Conservation (phyloP, 1,140 invertebrate genomes). For the Neodiprion fabricii region DNA sequence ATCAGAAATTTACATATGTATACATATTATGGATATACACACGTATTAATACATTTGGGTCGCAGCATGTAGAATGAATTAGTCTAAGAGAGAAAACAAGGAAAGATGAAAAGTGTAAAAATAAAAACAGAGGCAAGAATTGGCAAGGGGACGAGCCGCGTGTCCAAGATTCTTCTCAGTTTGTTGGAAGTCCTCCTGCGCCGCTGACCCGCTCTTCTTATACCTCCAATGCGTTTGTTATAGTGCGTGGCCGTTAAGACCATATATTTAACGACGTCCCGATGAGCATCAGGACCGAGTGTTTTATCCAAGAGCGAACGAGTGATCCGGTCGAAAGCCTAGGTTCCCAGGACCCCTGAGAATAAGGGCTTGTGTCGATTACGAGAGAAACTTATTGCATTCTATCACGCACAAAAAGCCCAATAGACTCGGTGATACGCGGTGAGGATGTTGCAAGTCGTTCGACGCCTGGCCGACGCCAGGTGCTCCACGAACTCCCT, state of each 20-base stretch:
- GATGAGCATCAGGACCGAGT: not conserved
- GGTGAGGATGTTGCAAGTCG: too few species aligned
- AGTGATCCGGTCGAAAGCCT: not conserved
- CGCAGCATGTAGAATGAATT: not conserved
- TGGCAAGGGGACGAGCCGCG: not conserved
- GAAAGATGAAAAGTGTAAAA: constrained; percentile 5
- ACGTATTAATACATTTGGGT: not conserved
- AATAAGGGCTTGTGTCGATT: not conserved
- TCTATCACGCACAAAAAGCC: too few species aligned
- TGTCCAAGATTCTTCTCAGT: constrained; percentile 7
- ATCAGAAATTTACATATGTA: not conserved
- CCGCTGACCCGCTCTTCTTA: not conserved
- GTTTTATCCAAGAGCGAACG: not conserved
- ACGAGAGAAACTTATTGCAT: not conserved
- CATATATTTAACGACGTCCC: not conserved
- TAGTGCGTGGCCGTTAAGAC: not conserved
- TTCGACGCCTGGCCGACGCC: too few species aligned
- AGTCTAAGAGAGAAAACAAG: constrained; percentile 3
- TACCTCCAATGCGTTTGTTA: not conserved
- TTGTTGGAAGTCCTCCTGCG: constrained; percentile 4
- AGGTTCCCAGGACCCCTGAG: not conserved
- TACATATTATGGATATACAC: not conserved
- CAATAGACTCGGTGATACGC: too few species aligned
- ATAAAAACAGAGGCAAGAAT: constrained; percentile 3
- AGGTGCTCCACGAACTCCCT: too few species aligned